Evolutionary conservation across 2,888 invertebrate genomes (phyloP), one percentile per base, ranked within the genome.

Genomic region (Magallana nippona): DNA sequence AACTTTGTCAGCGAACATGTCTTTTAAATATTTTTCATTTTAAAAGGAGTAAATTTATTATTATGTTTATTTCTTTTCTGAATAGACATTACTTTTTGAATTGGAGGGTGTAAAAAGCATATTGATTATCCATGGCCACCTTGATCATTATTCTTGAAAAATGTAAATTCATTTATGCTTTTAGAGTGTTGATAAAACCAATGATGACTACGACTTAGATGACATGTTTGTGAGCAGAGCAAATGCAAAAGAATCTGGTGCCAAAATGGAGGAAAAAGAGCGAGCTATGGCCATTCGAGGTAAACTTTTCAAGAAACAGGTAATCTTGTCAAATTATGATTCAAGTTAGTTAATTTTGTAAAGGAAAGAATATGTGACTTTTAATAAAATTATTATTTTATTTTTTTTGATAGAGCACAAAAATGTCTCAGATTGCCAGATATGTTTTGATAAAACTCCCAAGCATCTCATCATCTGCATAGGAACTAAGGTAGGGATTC

Each of bases 391-490:
- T 78, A 58, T n/a, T 13, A 3, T 81, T 27, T 27, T 77, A 1
- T 77, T 3, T 22, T 22, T 77, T 13, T 77, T 15, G 13, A 32
- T 91, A 90, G 97, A 98, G 90, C 97, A 98, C 92, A 95, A 89
- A 78, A 92, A 92, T 87, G 95, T 96, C 88, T 95, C 96, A 60
- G 95, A 93, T 86, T 99, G 99, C 94, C 95, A 95, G 82, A 96
- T 96, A 93, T 99, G 99, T 94, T 95, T 98, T 83, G 97, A 97
- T 89, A 96, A 96, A 86, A 96, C 98, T 95, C 95, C 96, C 80
- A 98, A 98, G 93, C 97, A 98, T 94, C 95, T 98, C 57, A 96
- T 98, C 91, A 95, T 98, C 44, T 96, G 97, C 44, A 96, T 97
- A 93, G 97, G 97, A 11, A 96, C 95, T 32, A 97, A 96, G 92